Evolutionary conservation across 1,140 invertebrate genomes (phyloP), one percentile per base, ranked within the genome.

Genomic region (Brachionus angularis): DNA sequence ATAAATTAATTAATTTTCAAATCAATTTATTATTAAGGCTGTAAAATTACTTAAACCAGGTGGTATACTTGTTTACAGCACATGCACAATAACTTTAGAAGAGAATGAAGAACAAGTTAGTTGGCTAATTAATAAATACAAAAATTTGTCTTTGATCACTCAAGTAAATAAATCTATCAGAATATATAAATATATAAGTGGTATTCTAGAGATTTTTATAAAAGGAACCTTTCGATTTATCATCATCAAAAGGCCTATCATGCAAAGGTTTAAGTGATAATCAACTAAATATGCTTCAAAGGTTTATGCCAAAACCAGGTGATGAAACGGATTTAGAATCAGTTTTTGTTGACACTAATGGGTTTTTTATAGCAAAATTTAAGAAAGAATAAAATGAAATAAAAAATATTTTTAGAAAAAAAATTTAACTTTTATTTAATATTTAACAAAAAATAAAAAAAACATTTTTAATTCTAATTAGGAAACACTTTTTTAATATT

Each of bases 91-190:
- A 75, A 81, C 98, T 78, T 87, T 93, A 0, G 96, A 99, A 82
- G 96, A 99, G 84, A 98, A 98, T 84, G 96, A 99, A 84, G 89
- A 87, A 83, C 91, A 99, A 0, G 87, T 99, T 36, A 89, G 98
- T 81, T 98, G 62, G 62, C 62, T 67, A 10, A 25, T 67, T 12
- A 18, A 31, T 44, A 46, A 31, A 47, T 47, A 33, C 31, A 67
- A 67, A 33, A 23, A 29, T 47, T 33, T 67, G 29, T 29, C 33
- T 8, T 18, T 67, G 8, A 23, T 50, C 10, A 33, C 34, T 18
- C 62, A 67, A n/a, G 62, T 67, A 67, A 34, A 33, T 36, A 16
- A 42, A 10, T 42, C 16, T 16, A 42, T 10, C 39, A 10, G 16
- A 16, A 16, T 42, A 42, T 10, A 42, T 42, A 16, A n/a, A n/a